phyloP scores from a whole-genome alignment of 1,140 invertebrate species.

The Lysiphlebus fabarum region DNA sequence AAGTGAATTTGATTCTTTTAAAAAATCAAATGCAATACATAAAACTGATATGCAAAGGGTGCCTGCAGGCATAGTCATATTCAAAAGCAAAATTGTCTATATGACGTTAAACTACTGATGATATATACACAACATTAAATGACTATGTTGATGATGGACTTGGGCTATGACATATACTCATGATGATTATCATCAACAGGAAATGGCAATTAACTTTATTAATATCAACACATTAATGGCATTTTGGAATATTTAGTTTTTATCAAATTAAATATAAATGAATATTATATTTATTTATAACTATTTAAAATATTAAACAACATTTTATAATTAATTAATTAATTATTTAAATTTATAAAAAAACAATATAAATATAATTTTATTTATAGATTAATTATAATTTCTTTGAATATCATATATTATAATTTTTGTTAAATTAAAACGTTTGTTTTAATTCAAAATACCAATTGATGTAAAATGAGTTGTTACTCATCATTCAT shows the following conservation, averaged over 20 bases:
- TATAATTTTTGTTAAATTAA: no score
- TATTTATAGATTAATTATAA: no score
- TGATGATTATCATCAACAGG: constrained; percentile 40
- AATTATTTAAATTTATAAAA: no score
- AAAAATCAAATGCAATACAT: constrained; percentile 41
- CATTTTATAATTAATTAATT: no score
- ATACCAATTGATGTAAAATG: no score
- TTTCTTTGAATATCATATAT: no score
- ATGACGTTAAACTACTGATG: constrained; percentile 22
- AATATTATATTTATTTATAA: no score
- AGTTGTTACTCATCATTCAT: background rate
- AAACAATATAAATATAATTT: no score
- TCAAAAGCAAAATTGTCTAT: constrained; percentile 22
- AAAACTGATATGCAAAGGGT: constrained; percentile 48
- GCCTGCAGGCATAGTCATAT: constrained; percentile 37
- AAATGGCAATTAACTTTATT: constrained; percentile 52
- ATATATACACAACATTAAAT: background rate
- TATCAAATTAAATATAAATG: no score
- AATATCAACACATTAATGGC: constrained; percentile 27
- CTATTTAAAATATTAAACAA: no score
- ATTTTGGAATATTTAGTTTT: no score
- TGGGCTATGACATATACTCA: background rate
- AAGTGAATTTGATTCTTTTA: constrained; percentile 27
- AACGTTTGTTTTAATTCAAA: no score
- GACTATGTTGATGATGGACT: constrained; percentile 7